Base-by-base conservation (phyloP, 2,888 invertebrate genomes). In the Dinocampus coccinellae region DNA sequence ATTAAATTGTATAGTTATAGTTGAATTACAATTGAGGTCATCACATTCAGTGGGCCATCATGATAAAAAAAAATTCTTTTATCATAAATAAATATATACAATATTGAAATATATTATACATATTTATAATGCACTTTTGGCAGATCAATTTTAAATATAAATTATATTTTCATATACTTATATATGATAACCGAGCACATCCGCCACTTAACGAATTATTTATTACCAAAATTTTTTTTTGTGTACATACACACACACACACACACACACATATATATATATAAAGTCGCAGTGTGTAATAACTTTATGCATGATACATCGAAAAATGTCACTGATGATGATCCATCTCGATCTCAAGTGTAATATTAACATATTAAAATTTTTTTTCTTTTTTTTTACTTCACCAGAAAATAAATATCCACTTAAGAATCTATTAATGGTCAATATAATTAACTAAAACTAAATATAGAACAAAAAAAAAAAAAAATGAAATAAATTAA, bases 161-260 rank as follows among this genome's bases (percentile, higher is more conserved):
- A 39, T n/a, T 47, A 47, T 47, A 16, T 20, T 47, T 16, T 47
- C 1, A n/a, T 47, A 20, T 47, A 47, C 16, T 47, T 47, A 16
- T 47, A 16, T 47, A 64, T 53, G 52, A 64, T 10, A 55, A 26
- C 9, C 29, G 22, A 64, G 4, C 33, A 16, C 11, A 69, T 61
- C 53, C 62, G 26, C 34, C 69, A 69, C 57, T 69, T 53, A 9
- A 16, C 20, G 63, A 62, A 69, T 69, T 69, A 69, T 69, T 69
- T 69, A 69, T 69, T 47, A 47, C 6, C 16, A n/a, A 47, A 47
- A 47, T 16, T 47, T 39, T n/a, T n/a, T n/a, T n/a, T n/a, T n/a
- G n/a, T n/a, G n/a, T n/a, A n/a, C n/a, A n/a, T n/a, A n/a, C n/a
- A 11, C 2, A 13, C 39, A n/a, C n/a, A 39, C n/a, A 39, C 3